phyloP scores from a whole-genome alignment of 2,888 invertebrate genomes.

The Lymantria dispar region DNA sequence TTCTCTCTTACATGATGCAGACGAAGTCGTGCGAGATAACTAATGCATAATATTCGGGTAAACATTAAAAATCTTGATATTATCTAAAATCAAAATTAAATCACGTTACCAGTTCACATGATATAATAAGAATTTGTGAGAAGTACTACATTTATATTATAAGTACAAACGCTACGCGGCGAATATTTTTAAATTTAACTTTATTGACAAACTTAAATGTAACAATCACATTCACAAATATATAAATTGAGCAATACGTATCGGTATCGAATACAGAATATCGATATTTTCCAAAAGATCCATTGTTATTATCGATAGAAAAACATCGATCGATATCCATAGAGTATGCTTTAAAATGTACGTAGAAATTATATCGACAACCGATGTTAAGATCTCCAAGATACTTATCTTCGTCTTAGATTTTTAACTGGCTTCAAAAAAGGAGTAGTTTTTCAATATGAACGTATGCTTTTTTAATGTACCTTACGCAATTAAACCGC shows the following conservation, averaged over 20 bases:
- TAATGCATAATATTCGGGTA: too few relatives aligned
- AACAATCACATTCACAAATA: slow-evolving; percentile 6
- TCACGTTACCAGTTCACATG: not conserved
- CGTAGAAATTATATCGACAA: too few relatives aligned
- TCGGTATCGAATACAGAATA: not conserved
- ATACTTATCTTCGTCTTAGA: too few relatives aligned
- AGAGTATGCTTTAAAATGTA: too few relatives aligned
- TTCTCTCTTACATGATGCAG: too few relatives aligned
- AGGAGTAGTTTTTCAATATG: too few relatives aligned
- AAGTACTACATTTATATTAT: not conserved
- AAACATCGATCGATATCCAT: not conserved
- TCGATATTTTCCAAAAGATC: not conserved
- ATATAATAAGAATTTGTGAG: not conserved
- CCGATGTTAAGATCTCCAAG: too few relatives aligned
- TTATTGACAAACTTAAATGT: slow-evolving; percentile 1
- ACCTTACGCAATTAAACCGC: too few relatives aligned
- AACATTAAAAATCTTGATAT: too few relatives aligned
- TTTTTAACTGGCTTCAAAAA: too few relatives aligned
- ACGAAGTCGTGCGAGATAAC: too few relatives aligned
- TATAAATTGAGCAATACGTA: slow-evolving; percentile 19
- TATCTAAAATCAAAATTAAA: not conserved
- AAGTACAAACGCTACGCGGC: not conserved
- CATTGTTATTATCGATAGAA: not conserved
- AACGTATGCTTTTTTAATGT: too few relatives aligned
- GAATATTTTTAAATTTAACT: slow-evolving; percentile 3